Conservation (phyloP, 2,888 invertebrate species). For the Oasisia sp. region DNA sequence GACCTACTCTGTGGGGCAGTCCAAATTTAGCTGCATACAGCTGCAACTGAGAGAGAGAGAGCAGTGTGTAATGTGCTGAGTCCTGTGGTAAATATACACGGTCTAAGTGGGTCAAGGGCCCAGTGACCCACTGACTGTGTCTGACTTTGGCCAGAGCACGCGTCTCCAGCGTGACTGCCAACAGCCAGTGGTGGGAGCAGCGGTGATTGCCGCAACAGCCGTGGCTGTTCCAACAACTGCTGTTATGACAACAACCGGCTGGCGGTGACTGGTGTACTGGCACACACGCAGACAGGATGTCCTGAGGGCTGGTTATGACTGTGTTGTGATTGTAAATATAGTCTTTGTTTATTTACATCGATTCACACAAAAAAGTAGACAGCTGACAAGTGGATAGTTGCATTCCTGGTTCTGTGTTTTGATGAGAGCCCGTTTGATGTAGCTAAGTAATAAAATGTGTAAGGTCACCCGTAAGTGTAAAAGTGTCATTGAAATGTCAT, state of each 20-base stretch:
- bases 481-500: background rate
- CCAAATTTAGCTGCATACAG: background rate
- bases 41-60: background rate
- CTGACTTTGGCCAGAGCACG: background rate
- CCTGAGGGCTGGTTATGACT: background rate
- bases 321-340: slow-evolving; percentile 10
- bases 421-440: background rate
- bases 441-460: background rate
- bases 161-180: background rate
- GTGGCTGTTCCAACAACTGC: background rate
- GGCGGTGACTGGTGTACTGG: background rate
- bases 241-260: background rate
- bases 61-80: background rate
- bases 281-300: background rate
- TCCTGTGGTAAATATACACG: background rate
- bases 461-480: background rate
- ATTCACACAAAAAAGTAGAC: background rate
- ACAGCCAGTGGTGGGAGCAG: background rate
- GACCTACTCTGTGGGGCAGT: background rate
- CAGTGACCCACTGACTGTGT: background rate
- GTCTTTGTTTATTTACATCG: background rate
- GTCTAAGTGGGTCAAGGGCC: background rate
- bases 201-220: background rate
- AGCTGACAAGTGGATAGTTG: background rate
- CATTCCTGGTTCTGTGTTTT: background rate